Percentiles rank a stretch among this genome's conserved stretches.
phyloP scores from a whole-genome alignment of 1,140 invertebrate genomes.

The Maconellicoccus hirsutus region DNA sequence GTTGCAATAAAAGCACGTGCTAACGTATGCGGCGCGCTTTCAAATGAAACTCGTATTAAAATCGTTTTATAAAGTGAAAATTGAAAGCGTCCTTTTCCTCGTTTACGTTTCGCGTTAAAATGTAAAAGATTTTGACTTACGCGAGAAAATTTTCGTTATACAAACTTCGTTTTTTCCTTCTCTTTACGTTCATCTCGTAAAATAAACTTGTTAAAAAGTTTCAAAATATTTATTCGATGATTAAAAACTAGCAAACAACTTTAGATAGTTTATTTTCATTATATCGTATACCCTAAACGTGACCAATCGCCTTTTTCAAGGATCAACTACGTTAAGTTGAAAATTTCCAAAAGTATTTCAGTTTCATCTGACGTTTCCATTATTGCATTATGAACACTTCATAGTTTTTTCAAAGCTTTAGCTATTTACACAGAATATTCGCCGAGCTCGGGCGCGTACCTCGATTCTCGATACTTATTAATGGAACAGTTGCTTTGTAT shows the following conservation, averaged over 20 bases:
- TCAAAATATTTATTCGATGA: not conserved
- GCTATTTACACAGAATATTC: too few relatives aligned
- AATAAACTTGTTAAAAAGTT: constrained; percentile 10
- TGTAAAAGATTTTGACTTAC: not conserved
- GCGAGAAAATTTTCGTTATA: not conserved
- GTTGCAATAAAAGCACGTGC: not conserved
- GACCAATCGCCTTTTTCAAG: constrained; percentile 7
- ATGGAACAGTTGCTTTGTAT: too few relatives aligned
- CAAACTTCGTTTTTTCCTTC: not conserved
- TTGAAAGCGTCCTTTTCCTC: not conserved
- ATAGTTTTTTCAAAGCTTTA: not conserved
- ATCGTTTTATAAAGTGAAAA: not conserved
- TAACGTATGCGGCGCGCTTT: not conserved
- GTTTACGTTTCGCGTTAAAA: too few relatives aligned
- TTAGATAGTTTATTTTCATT: constrained; percentile 1
- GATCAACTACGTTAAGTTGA: not conserved
- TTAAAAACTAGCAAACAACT: constrained; percentile 9
- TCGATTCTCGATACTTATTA: too few relatives aligned
- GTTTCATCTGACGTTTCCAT: constrained; percentile 3
- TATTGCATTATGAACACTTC: constrained; percentile 9
- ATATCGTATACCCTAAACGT: not conserved
- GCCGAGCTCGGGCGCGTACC: too few relatives aligned
- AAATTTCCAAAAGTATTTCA: not conserved
- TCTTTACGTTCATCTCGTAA: not conserved
- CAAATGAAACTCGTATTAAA: not conserved